Conservation (phyloP, 2,113 vertebrate species). For the Euleptes europaea region DNA sequence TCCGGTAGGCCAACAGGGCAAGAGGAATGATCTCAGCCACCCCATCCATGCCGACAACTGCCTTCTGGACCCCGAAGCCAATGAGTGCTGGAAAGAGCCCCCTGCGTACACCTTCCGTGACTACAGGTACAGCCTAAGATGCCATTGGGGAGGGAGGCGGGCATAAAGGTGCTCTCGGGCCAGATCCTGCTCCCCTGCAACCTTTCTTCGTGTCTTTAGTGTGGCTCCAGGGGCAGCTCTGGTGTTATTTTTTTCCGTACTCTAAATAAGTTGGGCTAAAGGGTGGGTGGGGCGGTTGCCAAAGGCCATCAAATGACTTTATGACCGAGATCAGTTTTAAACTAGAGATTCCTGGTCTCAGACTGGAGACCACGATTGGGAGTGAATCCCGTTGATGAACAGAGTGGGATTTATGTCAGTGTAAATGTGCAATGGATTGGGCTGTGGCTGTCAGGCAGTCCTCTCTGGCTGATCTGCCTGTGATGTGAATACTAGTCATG, state of each 20-base stretch:
- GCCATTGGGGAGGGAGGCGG: rapidly evolving
- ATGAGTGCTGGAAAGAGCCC: conserved; percentile 95
- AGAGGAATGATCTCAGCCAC: conserved; percentile 94
- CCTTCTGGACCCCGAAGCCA: conserved; percentile 91
- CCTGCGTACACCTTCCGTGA: conserved; percentile 95
- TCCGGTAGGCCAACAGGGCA: conserved; percentile 89
- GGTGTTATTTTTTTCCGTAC: too few species aligned
- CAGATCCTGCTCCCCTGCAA: background rate
- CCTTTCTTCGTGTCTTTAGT: too few species aligned
- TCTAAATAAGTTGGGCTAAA: too few species aligned
- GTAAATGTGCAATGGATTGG: background rate
- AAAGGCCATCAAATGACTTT: too few species aligned
- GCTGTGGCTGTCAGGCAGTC: too few species aligned
- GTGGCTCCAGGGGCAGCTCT: background rate
- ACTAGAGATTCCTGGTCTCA: too few species aligned
- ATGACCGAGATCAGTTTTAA: too few species aligned
- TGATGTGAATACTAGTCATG: too few species aligned
- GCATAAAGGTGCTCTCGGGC: background rate
- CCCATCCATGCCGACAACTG: conserved; percentile 99
- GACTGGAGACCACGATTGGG: too few species aligned
- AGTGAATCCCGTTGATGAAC: background rate
- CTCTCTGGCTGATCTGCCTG: background rate
- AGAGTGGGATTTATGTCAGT: background rate
- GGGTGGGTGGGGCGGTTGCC: too few species aligned
- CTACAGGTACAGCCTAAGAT: conserved; percentile 81